A percentile compares a stretch with the other conserved stretches of the same genome.
Conservation (phyloP, 1,140 invertebrate genomes). For the Diorhabda elongata region DNA sequence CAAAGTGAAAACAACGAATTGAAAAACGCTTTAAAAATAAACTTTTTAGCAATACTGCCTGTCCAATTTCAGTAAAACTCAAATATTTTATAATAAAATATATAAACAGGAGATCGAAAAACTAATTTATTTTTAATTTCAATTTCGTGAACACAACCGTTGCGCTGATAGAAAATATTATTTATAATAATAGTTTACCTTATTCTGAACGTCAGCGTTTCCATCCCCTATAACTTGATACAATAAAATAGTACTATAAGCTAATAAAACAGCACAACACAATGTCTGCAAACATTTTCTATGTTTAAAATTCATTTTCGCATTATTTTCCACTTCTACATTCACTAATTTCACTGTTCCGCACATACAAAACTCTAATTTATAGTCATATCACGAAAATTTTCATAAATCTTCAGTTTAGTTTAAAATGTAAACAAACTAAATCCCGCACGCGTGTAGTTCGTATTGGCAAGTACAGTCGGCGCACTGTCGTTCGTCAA, state of each 20-base stretch:
- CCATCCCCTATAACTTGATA: conserved; percentile 52
- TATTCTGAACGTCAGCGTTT: background rate
- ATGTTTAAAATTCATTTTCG: conserved; percentile 39
- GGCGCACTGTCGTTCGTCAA: background rate
- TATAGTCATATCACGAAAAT: background rate
- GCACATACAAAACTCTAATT: background rate
- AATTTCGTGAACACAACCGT: too few species aligned
- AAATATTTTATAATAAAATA: too few species aligned
- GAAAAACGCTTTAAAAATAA: too few species aligned
- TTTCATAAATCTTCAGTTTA: too few species aligned
- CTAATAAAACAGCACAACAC: conserved; percentile 43
- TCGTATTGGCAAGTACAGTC: background rate
- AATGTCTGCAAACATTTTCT: conserved; percentile 40
- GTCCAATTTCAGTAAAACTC: too few species aligned
- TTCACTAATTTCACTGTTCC: background rate
- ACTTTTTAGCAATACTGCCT: too few species aligned
- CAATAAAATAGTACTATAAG: conserved; percentile 61
- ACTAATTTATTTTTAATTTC: too few species aligned
- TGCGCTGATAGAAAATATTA: too few species aligned
- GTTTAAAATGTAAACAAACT: conserved; percentile 29
- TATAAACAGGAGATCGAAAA: too few species aligned
- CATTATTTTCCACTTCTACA: background rate
- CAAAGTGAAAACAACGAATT: too few species aligned
- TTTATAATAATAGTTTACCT: too few species aligned
- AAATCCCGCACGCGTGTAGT: conserved; percentile 3